These are phyloP conservation scores for Loxodonta africana DNA, from an alignment of 2,113 vertebrate species.

Conservation along the genomic window DNA sequence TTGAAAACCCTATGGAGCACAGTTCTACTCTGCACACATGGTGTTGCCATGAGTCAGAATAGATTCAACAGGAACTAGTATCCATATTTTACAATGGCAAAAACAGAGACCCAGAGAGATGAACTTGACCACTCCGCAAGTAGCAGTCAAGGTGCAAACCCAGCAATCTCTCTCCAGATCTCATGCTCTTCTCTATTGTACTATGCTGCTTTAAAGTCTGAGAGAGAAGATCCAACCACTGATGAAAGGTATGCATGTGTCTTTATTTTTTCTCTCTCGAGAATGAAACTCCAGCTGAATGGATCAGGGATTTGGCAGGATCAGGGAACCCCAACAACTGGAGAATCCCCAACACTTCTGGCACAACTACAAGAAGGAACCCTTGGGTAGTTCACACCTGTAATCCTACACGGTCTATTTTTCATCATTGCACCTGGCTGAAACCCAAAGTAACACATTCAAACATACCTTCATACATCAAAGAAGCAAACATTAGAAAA, in stretches of 20 bases:
- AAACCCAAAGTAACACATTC: constrained; percentile 10
- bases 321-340: background rate
- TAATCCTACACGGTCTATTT: background rate
- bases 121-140: background rate
- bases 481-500: background rate
- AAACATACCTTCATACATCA: background rate
- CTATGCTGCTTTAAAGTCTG: background rate
- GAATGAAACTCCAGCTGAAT: background rate
- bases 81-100: background rate
- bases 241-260: background rate
- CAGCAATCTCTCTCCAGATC: background rate
- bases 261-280: background rate
- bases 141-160: background rate
- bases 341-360: background rate
- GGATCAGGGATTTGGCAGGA: background rate
- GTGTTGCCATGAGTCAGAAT: background rate
- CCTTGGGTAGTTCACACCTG: background rate
- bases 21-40: background rate
- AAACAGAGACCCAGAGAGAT: background rate
- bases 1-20: background rate
- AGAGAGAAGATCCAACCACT: background rate
- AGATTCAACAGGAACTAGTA: background rate
- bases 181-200: background rate
- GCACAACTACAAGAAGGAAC: background rate
- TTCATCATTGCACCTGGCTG: background rate